Percentiles rank a stretch among this genome's conserved stretches.
phyloP scores from a whole-genome alignment of 2,888 invertebrate species.

The Torymus aiolomorphi region DNA sequence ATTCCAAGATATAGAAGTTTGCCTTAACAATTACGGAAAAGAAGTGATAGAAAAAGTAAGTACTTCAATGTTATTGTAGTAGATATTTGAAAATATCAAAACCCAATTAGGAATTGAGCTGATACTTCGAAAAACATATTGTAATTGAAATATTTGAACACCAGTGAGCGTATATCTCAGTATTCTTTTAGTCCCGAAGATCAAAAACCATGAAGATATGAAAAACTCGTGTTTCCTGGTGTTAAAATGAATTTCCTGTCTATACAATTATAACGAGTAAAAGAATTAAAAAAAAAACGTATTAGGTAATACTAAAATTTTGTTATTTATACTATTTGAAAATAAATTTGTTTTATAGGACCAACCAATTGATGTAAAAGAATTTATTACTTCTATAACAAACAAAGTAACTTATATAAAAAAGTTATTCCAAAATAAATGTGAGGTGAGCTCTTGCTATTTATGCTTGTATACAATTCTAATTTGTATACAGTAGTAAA shows the following conservation, averaged over 20 bases:
- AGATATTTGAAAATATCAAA: neutral
- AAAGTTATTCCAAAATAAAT: constrained; percentile 54
- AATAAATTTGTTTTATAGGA: constrained; percentile 48
- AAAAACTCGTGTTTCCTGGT: constrained; percentile 31
- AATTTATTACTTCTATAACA: constrained; percentile 54
- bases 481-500: no score
- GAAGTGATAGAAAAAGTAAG: constrained; percentile 62
- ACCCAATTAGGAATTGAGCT: no score
- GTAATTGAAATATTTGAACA: constrained; percentile 7
- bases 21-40: constrained; percentile 60
- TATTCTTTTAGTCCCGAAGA: constrained; percentile 46
- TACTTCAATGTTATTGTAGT: constrained; percentile 39
- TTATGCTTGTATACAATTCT: neutral
- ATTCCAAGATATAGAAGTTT: constrained; percentile 61
- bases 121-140: neutral
- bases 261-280: constrained; percentile 28
- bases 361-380: constrained; percentile 36
- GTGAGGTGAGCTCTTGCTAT: constrained; percentile 42
- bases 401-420: constrained; percentile 55
- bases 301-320: neutral
- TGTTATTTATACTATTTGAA: constrained; percentile 22
- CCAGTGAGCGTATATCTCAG: constrained; percentile 19
- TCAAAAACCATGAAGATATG: constrained; percentile 26
- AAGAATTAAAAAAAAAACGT: constrained; percentile 8
- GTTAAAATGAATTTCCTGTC: constrained; percentile 23